These are phyloP conservation scores for Heptranchias perlo DNA, from an alignment of 2,113 vertebrate species.

Conservation along the genomic window DNA sequence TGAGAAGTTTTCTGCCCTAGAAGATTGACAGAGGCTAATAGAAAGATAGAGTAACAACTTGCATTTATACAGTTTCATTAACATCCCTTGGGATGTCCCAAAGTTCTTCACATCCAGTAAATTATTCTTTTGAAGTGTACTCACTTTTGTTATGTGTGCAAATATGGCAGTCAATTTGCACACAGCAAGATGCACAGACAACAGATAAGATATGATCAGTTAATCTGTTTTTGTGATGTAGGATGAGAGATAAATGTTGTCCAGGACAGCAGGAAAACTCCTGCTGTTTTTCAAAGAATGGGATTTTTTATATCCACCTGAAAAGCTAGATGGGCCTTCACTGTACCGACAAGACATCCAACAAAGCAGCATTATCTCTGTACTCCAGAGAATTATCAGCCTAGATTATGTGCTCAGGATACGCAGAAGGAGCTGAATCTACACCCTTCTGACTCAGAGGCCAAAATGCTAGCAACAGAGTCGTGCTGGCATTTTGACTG, in stretches of 20 bases:
- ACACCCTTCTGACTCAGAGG: neutral
- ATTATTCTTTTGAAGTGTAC: too few species aligned
- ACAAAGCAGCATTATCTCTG: neutral
- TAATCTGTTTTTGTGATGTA: neutral
- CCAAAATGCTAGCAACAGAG: neutral
- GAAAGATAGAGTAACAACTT: neutral
- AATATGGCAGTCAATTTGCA: neutral
- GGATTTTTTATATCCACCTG: too few species aligned
- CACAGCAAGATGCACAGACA: neutral
- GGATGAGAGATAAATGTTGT: neutral
- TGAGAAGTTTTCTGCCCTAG: neutral
- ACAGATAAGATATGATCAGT: neutral
- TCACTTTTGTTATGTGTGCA: neutral
- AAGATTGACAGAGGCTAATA: neutral
- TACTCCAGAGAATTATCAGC: neutral
- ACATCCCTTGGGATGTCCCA: neutral
- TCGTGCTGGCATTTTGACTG: neutral
- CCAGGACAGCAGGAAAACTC: neutral
- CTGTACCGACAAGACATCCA: neutral
- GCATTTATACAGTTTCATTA: neutral
- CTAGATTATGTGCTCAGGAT: neutral
- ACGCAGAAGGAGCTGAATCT: neutral
- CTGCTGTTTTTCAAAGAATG: neutral
- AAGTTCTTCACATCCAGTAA: neutral
- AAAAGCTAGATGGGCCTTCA: neutral